Evolutionary conservation across 2,113 vertebrate genomes (phyloP), one percentile per base, ranked within the genome.

Genomic region (Hydrochoerus hydrochaeris): DNA sequence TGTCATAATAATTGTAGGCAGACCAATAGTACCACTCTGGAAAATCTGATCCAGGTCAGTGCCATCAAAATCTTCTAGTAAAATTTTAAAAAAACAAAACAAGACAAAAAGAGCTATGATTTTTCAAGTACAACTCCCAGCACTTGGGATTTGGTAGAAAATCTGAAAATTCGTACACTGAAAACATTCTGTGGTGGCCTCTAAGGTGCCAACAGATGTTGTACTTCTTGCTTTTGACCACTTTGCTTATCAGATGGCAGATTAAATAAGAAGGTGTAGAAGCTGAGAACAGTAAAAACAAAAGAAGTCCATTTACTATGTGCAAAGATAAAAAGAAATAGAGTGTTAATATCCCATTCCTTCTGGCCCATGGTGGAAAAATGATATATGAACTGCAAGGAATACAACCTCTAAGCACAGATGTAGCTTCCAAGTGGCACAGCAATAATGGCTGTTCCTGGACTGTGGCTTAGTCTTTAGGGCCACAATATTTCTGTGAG

Each of bases 241-340:
- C 28, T 85, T 52, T 46, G 22, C 22, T 32, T 90, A 54, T 73
- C 78, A 77, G 46, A 65, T 35, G 16, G 19, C 4, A 92, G 28
- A 54, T 60, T 86, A 71, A 94, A 89, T 80, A 77, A 85, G 67
- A 95, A 71, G 30, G 44, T 24, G 24, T 54, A 67, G 28, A 69
- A 57, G 14, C 54, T 91, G 58, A 95, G 58, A 88, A 62, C 46
- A 28, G 69, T 92, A 85, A 81, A 95, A 90, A 92, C 71, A 78
- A 75, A 91, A 44, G 9, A 90, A 82, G 6, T 1, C 5, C 16
- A 62, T 28, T 80, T 60, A 32, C 22, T 81, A 19, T 86, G 35
- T 20, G 83, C 26, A 81, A 90, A 3, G 7, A 58, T 11, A 54
- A 71, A 81, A 84, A 84, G 63, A 94, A 62, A 65, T 5, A 57